Percentiles rank a stretch among this genome's conserved stretches.
Conservation (phyloP, 2,888 invertebrate genomes). For the Thecophora atra region DNA sequence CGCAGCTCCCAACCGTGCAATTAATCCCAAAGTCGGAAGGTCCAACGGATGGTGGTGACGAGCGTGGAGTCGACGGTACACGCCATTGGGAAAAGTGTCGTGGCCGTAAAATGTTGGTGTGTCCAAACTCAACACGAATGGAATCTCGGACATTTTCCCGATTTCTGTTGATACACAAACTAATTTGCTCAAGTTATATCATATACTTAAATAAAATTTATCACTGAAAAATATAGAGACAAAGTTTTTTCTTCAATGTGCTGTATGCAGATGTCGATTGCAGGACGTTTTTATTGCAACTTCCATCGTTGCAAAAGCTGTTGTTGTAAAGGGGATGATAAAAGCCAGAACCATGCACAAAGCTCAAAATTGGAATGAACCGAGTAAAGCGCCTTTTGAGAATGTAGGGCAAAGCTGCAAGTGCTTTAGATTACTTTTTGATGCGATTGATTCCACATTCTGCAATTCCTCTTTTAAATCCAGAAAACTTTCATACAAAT, state of each 20-base stretch:
- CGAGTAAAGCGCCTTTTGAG: too few relatives aligned
- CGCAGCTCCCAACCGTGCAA: conserved; percentile 57
- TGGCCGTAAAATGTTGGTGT: conserved; percentile 57
- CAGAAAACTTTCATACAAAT: too few relatives aligned
- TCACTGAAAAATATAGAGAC: not conserved
- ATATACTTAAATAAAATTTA: too few relatives aligned
- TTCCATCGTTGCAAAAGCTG: not conserved
- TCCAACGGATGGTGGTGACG: conserved; percentile 56
- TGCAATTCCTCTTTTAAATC: too few relatives aligned
- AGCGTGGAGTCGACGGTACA: conserved; percentile 56
- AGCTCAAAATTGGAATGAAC: too few relatives aligned
- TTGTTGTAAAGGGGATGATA: too few relatives aligned
- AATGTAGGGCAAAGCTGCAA: too few relatives aligned
- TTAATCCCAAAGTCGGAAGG: conserved; percentile 56
- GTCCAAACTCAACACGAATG: conserved; percentile 59
- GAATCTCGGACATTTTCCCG: conserved; percentile 55
- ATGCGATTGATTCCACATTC: too few relatives aligned
- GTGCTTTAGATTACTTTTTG: too few relatives aligned
- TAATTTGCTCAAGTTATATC: too few relatives aligned
- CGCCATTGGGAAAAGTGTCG: conserved; percentile 58
- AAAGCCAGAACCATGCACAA: too few relatives aligned
- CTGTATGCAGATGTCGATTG: conserved; percentile 6
- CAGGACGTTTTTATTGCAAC: not conserved
- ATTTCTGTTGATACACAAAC: too few relatives aligned
- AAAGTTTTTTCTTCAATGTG: conserved; percentile 12